Evolutionary conservation across 2,797 vertebrate genomes (phyloP), one percentile per base, ranked within the genome.

Genomic region (Ctenochaetus hawaiiensis): DNA sequence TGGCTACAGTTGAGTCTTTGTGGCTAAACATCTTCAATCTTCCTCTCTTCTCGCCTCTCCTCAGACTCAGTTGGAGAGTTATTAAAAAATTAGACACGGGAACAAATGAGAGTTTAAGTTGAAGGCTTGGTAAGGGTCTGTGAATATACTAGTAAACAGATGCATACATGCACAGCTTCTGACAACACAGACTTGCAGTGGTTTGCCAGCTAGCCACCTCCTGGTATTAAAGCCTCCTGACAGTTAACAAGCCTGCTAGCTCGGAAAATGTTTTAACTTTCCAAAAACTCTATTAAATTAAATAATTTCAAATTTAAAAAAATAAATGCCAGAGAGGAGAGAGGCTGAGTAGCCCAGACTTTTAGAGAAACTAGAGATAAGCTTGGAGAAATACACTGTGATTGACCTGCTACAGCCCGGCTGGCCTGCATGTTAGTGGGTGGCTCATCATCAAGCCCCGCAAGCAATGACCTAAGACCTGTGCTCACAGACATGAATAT

Each of bases 1-100:
- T 73, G 80, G 70, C 41, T 41, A 78, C 72, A 75, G 73, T 71
- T 51, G 34, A 71, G 43, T 83, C 80, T 81, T 68, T 88, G 71
- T 85, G 47, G 67, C 67, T 39, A 8, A 52, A 59, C 1, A 1
- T 70, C 53, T 61, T 62, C 20, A 45, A 2, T 60, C 58, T 30
- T n/a, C 43, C 43, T 49, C 16, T 47, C 43, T 52, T 44, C 44
- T 53, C 53, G 45, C 20, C 1, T 53, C 37, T 6, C 2, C 14
- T 13, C 34, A 11, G 18, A 56, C 72, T 70, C 75, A 39, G 44
- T 30, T 23, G 64, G 43, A 54, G 66, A 72, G 65, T 70, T 39
- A 56, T 75, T 80, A 47, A 71, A 60, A 62, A 83, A 75, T 78
- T 51, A 58, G 61, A 74, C 44, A 77, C 43, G 26, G 26, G 17